Base-by-base conservation (phyloP, 2,113 vertebrate genomes). In the Turnix velox region DNA sequence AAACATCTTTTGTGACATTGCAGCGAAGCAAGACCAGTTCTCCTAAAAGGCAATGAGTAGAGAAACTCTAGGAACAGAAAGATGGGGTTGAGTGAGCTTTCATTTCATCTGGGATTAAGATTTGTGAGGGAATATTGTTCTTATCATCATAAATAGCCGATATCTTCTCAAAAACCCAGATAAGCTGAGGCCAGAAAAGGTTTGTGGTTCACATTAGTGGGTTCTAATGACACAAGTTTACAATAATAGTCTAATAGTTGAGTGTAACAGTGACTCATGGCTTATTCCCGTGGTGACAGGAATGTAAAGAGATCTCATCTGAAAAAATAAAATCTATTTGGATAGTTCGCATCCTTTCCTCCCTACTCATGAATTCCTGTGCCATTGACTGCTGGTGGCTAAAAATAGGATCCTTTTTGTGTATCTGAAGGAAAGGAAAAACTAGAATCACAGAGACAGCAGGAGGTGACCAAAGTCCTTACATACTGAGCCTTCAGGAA, bases 261-360 rank as follows among this genome's bases (percentile, higher is more conserved):
- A n/a, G 68, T 68, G 74, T 86, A 90, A 75, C 61, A 77, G 57
- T 95, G 88, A 94, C 91, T 96, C 95, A 87, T 11, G n/a, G 69
- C 62, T 84, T 68, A 88, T 93, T 94, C 75, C 91, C 88, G 6
- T 43, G 45, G 68, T 1, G 0, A 90, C 54, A 84, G 88, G 86
- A 90, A 94, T 95, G 91, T 90, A 91, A 91, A 92, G 84, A 91
- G 88, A 95, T 86, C 80, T 86, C 62, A 19, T 78, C 30, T 86
- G 51, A 65, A 58, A 91, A 90, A 92, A 94, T 80, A 66, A 55
- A 37, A 51, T 24, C 54, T 72, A 6, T 87, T 90, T 79, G 88
- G 69, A 95, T 93, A 88, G 66, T 91, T 95, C 45, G 68, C 92
- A 96, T 95, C 94, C 91, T 95, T 96, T 96, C 88, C 91, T 95